Conservation (phyloP, 2,113 vertebrate genomes). For the Cynoglossus semilaevis region DNA sequence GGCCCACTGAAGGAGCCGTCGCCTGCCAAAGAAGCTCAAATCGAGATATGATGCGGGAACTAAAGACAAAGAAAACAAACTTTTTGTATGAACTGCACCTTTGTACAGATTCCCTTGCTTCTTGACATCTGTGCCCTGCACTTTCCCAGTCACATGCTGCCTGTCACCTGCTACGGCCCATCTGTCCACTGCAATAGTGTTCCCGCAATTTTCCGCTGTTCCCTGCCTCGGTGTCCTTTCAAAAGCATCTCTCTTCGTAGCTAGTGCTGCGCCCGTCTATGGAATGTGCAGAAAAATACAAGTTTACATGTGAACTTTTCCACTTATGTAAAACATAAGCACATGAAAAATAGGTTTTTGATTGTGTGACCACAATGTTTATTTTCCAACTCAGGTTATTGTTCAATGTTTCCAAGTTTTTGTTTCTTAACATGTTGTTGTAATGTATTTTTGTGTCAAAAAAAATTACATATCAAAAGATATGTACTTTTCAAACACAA, state of each 20-base stretch:
- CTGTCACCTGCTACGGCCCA: conserved; percentile 25
- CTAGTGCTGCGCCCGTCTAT: no score
- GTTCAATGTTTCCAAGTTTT: no score
- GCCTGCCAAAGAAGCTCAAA: conserved; percentile 52
- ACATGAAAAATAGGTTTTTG: not conserved
- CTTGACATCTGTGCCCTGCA: conserved; percentile 19
- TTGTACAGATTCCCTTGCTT: conserved; percentile 34
- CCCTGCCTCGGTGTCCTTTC: not conserved
- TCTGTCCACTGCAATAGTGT: conserved; percentile 9
- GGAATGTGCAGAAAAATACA: not conserved
- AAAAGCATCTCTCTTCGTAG: not conserved
- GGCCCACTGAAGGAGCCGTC: conserved; percentile 51
- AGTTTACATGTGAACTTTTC: conserved; percentile 15
- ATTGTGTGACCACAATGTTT: not conserved
- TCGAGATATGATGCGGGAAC: conserved; percentile 59
- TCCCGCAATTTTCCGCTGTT: conserved; percentile 1
- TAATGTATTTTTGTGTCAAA: no score
- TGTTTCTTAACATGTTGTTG: no score
- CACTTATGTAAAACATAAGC: no score
- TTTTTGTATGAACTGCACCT: conserved; percentile 1
- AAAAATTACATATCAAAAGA: no score
- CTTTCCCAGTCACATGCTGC: conserved; percentile 36
- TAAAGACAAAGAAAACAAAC: conserved; percentile 14
- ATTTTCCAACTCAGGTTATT: no score
- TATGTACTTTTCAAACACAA: no score